Percentiles rank a stretch among this genome's conserved stretches.
These are phyloP conservation scores for Drosophila sp. DNA, from an alignment of 1,140 invertebrate species.

Conservation along the genomic window DNA sequence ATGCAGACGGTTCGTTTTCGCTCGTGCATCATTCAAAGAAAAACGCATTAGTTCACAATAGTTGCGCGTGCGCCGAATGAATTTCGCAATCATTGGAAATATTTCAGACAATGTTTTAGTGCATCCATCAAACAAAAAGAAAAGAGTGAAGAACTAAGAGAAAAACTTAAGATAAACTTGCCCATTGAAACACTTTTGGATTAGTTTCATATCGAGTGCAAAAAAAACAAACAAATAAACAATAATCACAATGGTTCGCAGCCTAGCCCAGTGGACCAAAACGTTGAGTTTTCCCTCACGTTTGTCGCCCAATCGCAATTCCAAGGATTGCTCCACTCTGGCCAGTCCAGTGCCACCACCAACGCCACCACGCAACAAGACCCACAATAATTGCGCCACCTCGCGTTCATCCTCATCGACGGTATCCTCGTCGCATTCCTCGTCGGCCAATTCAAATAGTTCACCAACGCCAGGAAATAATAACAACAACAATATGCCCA, in stretches of 20 bases:
- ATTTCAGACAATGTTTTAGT: constrained; percentile 42
- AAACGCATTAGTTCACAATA: constrained; percentile 23
- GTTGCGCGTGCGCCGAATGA: constrained; percentile 70
- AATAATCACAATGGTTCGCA: constrained; percentile 88
- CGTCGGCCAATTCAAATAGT: constrained; percentile 60
- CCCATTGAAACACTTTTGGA: constrained; percentile 63
- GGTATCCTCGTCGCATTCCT: constrained; percentile 81
- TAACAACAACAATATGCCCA: constrained; percentile 83
- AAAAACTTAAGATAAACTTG: constrained; percentile 17
- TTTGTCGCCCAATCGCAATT: constrained; percentile 89
- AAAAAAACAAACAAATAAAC: constrained; percentile 20
- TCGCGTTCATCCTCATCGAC: constrained; percentile 83
- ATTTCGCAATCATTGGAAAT: constrained; percentile 69
- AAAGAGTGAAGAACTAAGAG: constrained; percentile 41
- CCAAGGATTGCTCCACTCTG: constrained; percentile 87
- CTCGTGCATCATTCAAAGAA: constrained; percentile 11
- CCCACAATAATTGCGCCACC: constrained; percentile 72
- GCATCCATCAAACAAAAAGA: constrained; percentile 15
- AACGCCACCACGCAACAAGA: constrained; percentile 84
- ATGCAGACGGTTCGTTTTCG: constrained; percentile 63
- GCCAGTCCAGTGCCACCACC: constrained; percentile 84
- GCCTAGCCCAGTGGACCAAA: constrained; percentile 93
- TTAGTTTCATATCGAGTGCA: constrained; percentile 60
- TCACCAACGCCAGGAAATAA: constrained; percentile 82
- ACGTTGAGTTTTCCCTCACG: constrained; percentile 92